Evolutionary conservation across 2,113 vertebrate genomes (phyloP).

Genomic region (Indicator maculatus): DNA sequence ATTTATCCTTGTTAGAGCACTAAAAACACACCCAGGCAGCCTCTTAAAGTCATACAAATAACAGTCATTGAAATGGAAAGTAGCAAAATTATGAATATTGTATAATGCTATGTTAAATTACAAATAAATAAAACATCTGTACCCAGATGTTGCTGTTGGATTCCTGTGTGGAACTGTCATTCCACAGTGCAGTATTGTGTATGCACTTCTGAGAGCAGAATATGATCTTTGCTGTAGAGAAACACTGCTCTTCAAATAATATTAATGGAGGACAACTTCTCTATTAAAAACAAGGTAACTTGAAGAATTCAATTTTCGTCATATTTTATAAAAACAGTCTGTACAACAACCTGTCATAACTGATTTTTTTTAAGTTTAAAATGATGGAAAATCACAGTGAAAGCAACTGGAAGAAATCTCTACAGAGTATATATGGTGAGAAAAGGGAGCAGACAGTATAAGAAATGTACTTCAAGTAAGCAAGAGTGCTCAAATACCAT

Average conservation of each 20-base stretch:
- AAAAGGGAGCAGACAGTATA: not conserved
- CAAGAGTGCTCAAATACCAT: not conserved
- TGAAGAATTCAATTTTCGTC: not conserved
- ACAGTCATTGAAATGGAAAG: constrained; percentile 62
- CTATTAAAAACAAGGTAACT: constrained; percentile 17
- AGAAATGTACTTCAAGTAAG: not conserved
- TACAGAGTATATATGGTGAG: not conserved
- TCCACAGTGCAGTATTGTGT: not conserved
- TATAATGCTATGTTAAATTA: constrained; percentile 46
- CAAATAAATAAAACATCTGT: constrained; percentile 68
- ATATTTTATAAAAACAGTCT: constrained; percentile 26
- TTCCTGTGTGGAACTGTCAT: not conserved
- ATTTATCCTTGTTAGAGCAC: constrained; percentile 31
- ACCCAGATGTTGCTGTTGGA: constrained; percentile 57
- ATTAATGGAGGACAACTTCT: constrained; percentile 33
- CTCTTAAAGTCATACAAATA: constrained; percentile 57
- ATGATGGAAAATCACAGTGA: not conserved
- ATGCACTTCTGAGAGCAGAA: not conserved
- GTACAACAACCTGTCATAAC: not conserved
- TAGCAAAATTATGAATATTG: constrained; percentile 68
- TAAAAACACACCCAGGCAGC: constrained; percentile 1
- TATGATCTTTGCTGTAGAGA: constrained; percentile 23
- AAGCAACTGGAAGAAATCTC: not conserved
- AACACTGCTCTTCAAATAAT: constrained; percentile 31
- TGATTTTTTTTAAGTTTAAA: not conserved